phyloP scores from a whole-genome alignment of 2,797 vertebrate genomes.

The Nasua narica region DNA sequence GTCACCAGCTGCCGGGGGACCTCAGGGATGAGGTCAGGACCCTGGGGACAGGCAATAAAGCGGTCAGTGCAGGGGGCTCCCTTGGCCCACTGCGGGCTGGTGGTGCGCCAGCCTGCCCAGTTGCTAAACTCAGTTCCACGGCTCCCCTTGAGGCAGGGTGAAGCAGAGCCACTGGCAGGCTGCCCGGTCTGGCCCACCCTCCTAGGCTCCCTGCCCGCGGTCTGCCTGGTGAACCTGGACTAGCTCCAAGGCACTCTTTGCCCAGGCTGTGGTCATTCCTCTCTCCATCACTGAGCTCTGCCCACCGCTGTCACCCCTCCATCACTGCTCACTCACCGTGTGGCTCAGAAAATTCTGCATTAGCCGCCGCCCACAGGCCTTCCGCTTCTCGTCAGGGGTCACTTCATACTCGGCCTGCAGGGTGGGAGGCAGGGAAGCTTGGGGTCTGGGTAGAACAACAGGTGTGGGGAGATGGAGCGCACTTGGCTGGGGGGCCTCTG shows the following conservation, averaged over 20 bases:
- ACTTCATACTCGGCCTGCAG: slow-evolving; percentile 95
- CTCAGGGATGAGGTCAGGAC: slow-evolving; percentile 92
- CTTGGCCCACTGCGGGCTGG: background rate
- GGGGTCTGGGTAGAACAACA: background rate
- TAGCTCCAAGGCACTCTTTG: slow-evolving; percentile 16
- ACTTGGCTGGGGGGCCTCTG: background rate
- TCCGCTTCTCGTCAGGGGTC: slow-evolving; percentile 95
- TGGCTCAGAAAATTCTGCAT: slow-evolving; percentile 91
- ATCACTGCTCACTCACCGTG: slow-evolving; percentile 83
- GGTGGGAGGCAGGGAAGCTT: slow-evolving; percentile 20
- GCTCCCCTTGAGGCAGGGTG: background rate
- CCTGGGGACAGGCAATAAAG: slow-evolving; percentile 82
- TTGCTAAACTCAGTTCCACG: background rate
- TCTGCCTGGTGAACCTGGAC: background rate
- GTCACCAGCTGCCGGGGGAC: slow-evolving; percentile 88
- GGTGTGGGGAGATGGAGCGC: background rate
- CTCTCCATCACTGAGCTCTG: background rate
- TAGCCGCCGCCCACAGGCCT: slow-evolving; percentile 90
- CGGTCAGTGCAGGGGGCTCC: slow-evolving; percentile 49
- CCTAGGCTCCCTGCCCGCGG: background rate
- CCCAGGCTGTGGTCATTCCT: slow-evolving; percentile 31
- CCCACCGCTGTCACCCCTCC: background rate
- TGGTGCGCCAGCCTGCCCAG: background rate
- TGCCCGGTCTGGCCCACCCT: background rate
- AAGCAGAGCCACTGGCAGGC: background rate